Evolutionary conservation across 2,888 invertebrate species (phyloP), one percentile per base, ranked within the genome.

Genomic region (Noctuana brunneofusca): DNA sequence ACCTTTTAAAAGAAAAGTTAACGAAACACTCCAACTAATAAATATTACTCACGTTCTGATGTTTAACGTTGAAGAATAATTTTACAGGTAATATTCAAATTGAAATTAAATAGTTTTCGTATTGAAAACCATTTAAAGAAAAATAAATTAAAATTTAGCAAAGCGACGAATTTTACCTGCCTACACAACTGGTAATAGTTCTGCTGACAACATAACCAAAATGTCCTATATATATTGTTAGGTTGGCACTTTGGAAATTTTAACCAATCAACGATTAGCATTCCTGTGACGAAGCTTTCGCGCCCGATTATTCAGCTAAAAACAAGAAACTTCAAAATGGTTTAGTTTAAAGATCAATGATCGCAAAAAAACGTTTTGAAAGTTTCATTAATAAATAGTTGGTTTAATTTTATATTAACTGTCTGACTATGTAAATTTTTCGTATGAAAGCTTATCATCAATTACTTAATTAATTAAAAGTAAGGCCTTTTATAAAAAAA

Each of bases 191-290:
- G 87, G 87, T 86, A 87, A 84, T 84, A 83, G 80, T 85, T 84
- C 24, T 87, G 89, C 81, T 87, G 89, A 86, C 90, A 90, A 90
- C 89, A 83, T 89, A 83, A 83, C 84, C 83, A 85, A 87, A 85
- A 76, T 78, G 74, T 70, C 78, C 56, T 57, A 43, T 41, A 32
- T 41, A 32, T 56, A 22, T 77, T 70, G 65, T 81, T 79, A 81
- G 43, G 89, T 90, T 91, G 90, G 90, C 81, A 87, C 76, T 70
- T 59, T 75, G 76, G 68, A 81, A 83, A 76, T 74, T 75, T 75
- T 24, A 67, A 68, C 90, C 89, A 90, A 91, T 90, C 73, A 73
- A 63, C 66, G 59, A 24, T 22, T 11, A 66, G 71, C 69, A 79
- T 81, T 81, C 75, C 74, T 69, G 69, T 84, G 80, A 84, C 79